phyloP scores from a whole-genome alignment of 2,888 invertebrate genomes.

The Parascotia fuliginaria region DNA sequence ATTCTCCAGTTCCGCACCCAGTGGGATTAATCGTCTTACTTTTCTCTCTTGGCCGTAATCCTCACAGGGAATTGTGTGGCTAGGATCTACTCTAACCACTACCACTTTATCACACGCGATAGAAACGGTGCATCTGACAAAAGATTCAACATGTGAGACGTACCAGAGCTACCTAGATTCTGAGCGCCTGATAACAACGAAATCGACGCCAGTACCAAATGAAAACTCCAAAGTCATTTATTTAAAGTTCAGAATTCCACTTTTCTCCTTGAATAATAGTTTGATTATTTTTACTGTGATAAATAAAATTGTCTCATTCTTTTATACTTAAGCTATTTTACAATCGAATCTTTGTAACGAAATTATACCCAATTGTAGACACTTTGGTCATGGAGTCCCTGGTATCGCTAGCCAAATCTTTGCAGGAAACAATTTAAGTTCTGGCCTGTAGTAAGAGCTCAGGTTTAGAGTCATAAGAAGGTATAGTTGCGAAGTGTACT shows the following conservation, averaged over 20 bases:
- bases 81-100: conserved; percentile 66
- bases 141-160: conserved; percentile 42
- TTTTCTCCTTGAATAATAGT: conserved; percentile 42
- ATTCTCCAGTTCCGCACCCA: conserved; percentile 74
- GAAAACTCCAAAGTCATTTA: conserved; percentile 43
- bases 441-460: conserved; percentile 56
- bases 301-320: conserved; percentile 39
- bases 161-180: conserved; percentile 28
- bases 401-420: conserved; percentile 50
- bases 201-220: conserved; percentile 35
- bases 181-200: conserved; percentile 31
- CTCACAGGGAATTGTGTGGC: conserved; percentile 80
- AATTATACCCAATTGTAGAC: conserved; percentile 40
- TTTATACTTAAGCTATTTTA: conserved; percentile 41
- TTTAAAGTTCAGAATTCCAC: conserved; percentile 35
- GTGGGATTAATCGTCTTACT: conserved; percentile 84
- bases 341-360: conserved; percentile 35
- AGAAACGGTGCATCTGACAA: conserved; percentile 44
- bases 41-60: conserved; percentile 80
- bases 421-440: conserved; percentile 59
- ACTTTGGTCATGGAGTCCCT: conserved; percentile 37
- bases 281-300: conserved; percentile 44
- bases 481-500: conserved; percentile 71
- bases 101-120: conserved; percentile 53
- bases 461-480: conserved; percentile 59